A percentile compares a stretch with the other conserved stretches of the same genome.
Conservation (phyloP, 2,888 invertebrate genomes). For the Plusia festucae region DNA sequence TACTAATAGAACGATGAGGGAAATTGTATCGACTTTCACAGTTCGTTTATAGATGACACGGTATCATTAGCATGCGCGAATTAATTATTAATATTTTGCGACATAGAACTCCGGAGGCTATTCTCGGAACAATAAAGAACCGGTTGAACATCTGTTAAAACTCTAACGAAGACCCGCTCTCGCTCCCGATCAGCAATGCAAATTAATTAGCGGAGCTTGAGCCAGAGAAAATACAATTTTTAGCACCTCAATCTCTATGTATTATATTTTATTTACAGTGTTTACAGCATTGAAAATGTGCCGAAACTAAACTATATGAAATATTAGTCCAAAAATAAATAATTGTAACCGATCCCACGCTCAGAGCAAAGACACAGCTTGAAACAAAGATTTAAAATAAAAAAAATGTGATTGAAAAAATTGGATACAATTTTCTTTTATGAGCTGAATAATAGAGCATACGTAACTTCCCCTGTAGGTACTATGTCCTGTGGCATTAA, state of each 20-base stretch:
- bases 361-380: too few relatives aligned
- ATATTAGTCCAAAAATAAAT: too few relatives aligned
- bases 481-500: not conserved
- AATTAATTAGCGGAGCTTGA: conserved; percentile 67
- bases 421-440: too few relatives aligned
- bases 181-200: conserved; percentile 75
- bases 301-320: too few relatives aligned
- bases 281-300: not conserved
- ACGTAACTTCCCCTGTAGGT: too few relatives aligned
- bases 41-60: not conserved
- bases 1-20: not conserved
- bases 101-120: conserved; percentile 32
- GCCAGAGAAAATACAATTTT: conserved; percentile 55
- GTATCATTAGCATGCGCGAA: not conserved
- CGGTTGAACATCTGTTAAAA: conserved; percentile 63
- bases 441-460: too few relatives aligned
- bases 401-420: too few relatives aligned
- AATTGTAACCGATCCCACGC: too few relatives aligned
- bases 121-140: conserved; percentile 57
- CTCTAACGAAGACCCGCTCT: conserved; percentile 51
- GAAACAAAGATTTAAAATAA: too few relatives aligned
- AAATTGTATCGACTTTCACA: conserved; percentile 21
- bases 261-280: not conserved
- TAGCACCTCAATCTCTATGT: conserved; percentile 20
- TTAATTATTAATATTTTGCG: conserved; percentile 40